A percentile compares a stretch with the other conserved stretches of the same genome.
phyloP scores from a whole-genome alignment of 1,140 invertebrate genomes.

The Diorhabda elongata region DNA sequence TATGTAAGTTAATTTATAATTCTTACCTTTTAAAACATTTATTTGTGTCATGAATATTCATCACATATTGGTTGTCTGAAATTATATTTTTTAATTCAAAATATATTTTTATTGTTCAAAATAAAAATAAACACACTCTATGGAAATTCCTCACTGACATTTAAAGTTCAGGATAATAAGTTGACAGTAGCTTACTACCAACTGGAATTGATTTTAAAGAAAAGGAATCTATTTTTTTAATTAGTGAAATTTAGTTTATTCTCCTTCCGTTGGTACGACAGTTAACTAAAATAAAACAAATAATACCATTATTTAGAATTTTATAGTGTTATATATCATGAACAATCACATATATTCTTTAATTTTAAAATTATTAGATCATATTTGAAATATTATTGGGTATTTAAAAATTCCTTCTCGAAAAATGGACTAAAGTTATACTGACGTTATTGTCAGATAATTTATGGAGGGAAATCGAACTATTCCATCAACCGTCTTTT shows the following conservation, averaged over 20 bases:
- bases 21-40: neutral
- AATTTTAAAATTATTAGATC: too few relatives aligned
- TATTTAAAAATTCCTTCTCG: too few relatives aligned
- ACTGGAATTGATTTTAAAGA: too few relatives aligned
- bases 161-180: neutral
- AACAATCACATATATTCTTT: too few relatives aligned
- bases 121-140: slow-evolving; percentile 3
- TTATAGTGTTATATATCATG: too few relatives aligned
- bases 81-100: neutral
- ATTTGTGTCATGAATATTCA: neutral
- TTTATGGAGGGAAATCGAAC: slow-evolving; percentile 35
- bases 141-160: neutral
- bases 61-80: neutral
- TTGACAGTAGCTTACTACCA: neutral
- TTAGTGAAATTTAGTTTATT: too few relatives aligned
- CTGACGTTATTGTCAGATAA: neutral
- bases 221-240: too few relatives aligned
- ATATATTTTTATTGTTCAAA: slow-evolving; percentile 1
- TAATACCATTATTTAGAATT: too few relatives aligned
- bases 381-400: too few relatives aligned
- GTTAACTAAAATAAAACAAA: too few relatives aligned
- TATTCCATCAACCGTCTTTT: slow-evolving; percentile 5
- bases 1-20: neutral
- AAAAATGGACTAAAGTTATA: too few relatives aligned
- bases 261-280: too few relatives aligned